Evolutionary conservation across 1,140 invertebrate species (phyloP), one percentile per base, ranked within the genome.

Genomic region (Drosophila kepulauana): DNA sequence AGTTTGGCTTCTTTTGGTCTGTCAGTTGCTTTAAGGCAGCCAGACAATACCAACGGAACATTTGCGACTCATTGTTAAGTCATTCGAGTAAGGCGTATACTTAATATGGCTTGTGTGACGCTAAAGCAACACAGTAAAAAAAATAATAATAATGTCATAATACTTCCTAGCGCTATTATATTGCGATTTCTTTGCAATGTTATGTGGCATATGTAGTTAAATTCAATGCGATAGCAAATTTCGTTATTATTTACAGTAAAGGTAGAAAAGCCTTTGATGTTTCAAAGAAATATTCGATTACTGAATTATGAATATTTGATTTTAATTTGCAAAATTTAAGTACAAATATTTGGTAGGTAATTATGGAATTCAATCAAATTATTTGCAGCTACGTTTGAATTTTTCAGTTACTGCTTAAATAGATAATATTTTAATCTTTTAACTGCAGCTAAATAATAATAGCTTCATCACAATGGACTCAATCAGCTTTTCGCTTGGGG

Each of bases 1-100:
- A 71, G 59, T 35, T 54, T 56, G 51, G 56, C 35, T 45, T 70
- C 46, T 75, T 65, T 65, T 65, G 38, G 28, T 54, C 41, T 56
- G 35, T 16, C 33, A 57, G 68, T 71, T 71, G 51, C 67, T 54
- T 63, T 54, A 52, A 49, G 38, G 11, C 54, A 45, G 48, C 35
- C 58, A 28, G 38, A 54, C 63, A 52, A 64, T 52, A 20, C 33
- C 48, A 43, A n/a, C 1, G 0, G 13, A 30, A 56, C 20, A 51
- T 28, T 38, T 56, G 30, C 30, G 10, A 51, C 33, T 10, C 16
- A 41, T 43, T 57, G 33, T 25, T 1, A 38, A 57, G 35, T 41
- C 54, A 57, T 25, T 54, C 51, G 28, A 16, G 16, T 57, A 11
- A 41, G 33, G 35, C 41, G 35, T 41, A 38, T 38, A 38, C 7